Conservation (phyloP, 2,797 vertebrate species). For the Accipiter minullus region DNA sequence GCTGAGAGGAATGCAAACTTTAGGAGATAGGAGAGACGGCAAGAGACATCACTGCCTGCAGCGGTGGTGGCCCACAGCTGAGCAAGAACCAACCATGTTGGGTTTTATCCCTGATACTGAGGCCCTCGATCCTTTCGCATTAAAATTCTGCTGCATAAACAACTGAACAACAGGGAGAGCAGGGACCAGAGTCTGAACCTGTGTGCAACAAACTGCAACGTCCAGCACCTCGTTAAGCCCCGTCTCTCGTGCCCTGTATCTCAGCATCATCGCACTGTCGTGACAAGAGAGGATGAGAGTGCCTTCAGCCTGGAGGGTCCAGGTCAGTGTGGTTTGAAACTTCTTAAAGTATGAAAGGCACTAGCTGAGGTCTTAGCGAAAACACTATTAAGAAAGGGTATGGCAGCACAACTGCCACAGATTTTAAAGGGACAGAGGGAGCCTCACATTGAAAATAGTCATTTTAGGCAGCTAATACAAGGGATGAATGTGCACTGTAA, state of each 20-base stretch:
- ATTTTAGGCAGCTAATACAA: background rate
- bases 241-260: fast-evolving
- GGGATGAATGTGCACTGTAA: background rate
- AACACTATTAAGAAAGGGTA: background rate
- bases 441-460: background rate
- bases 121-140: background rate
- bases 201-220: background rate
- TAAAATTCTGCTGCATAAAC: background rate
- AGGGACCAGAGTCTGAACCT: background rate
- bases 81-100: background rate
- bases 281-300: background rate
- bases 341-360: background rate
- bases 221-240: background rate
- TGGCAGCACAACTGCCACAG: background rate
- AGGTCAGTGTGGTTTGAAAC: background rate
- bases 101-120: background rate
- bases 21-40: background rate
- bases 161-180: background rate
- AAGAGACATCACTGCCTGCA: background rate
- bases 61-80: background rate
- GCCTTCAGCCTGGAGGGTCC: background rate
- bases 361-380: background rate
- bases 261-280: background rate
- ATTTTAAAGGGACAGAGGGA: background rate
- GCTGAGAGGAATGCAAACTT: background rate